Base-by-base conservation (phyloP, 1,140 invertebrate species). In the Centruroides sculpturatus region DNA sequence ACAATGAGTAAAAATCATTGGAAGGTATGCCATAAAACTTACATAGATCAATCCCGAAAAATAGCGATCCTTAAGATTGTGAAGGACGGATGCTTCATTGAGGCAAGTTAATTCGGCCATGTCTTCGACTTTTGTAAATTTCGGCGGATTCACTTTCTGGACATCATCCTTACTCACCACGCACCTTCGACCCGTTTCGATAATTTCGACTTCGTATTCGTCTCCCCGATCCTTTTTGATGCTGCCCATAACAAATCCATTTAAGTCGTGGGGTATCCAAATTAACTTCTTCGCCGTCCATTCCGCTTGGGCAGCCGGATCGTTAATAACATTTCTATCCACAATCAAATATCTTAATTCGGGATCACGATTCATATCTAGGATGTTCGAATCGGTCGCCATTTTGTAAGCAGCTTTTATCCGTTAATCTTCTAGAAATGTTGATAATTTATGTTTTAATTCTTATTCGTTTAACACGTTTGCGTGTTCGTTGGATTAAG, bases 101-200 rank as follows among this genome's bases (percentile, higher is more conserved):
- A 99, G 82, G 73, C 96, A 99, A 56, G 97, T 98, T 67, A 99
- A 79, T 76, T 99, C 96, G 36, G 97, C 94, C 97, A 99, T 99
- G 75, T 99, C 96, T 78, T 99, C 96, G 64, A 98, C 94, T 80
- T 99, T 99, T 77, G 95, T 92, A 79, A 98, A 99, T 78, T 99
- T 98, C 48, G 97, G 97, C 57, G 97, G 97, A 77, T 99, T 99
- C 95, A 99, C 99, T 79, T 99, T 99, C 75, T 99, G 96, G 70
- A 97, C 92, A 75, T 98, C 95, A 80, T 99, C 95, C 74, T 89
- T 90, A 63, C 84, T 82, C 61, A 98, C 88, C 69, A 84, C 78
- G 60, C 85, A 81, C 68, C 84, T 80, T 77, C 98, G 98, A 66
- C 93, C 91, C 69, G 91, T 94, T 77, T 99, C 96, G 66, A 88